These are phyloP conservation scores for Danio kyathit DNA, from an alignment of 2,797 vertebrate species.

Conservation along the genomic window DNA sequence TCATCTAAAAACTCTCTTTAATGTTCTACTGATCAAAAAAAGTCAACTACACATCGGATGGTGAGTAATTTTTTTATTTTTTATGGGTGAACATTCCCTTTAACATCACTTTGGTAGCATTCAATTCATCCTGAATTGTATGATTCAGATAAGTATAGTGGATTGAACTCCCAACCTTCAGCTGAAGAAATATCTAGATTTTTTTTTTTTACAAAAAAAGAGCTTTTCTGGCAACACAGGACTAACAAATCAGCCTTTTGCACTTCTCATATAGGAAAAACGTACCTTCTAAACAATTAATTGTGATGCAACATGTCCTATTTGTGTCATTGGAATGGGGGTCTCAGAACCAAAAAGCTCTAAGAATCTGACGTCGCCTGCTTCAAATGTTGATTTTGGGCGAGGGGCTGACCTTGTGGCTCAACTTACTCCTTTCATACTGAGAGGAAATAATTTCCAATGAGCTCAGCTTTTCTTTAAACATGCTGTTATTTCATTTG, in stretches of 20 bases:
- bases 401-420: slow-evolving; percentile 41
- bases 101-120: slow-evolving; percentile 28
- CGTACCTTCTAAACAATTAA: background rate
- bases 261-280: background rate
- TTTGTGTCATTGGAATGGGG: background rate
- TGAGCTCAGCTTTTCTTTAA: slow-evolving; percentile 34
- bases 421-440: slow-evolving; percentile 3
- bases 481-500: slow-evolving; percentile 34
- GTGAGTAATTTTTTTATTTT: no score
- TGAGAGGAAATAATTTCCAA: slow-evolving; percentile 25
- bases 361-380: background rate
- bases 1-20: no score
- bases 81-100: no score
- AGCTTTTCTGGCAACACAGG: background rate
- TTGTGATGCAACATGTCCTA: background rate
- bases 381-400: slow-evolving; percentile 43
- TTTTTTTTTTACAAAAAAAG: background rate
- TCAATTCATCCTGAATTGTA: slow-evolving; percentile 30
- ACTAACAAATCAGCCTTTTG: background rate
- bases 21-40: no score
- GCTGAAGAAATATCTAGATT: background rate
- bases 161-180: slow-evolving; percentile 25
- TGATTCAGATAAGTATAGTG: slow-evolving; percentile 12
- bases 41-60: no score
- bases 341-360: background rate